A percentile compares a stretch with the other conserved stretches of the same genome.
phyloP scores from a whole-genome alignment of 2,113 vertebrate genomes.

The Aramus guarauna region DNA sequence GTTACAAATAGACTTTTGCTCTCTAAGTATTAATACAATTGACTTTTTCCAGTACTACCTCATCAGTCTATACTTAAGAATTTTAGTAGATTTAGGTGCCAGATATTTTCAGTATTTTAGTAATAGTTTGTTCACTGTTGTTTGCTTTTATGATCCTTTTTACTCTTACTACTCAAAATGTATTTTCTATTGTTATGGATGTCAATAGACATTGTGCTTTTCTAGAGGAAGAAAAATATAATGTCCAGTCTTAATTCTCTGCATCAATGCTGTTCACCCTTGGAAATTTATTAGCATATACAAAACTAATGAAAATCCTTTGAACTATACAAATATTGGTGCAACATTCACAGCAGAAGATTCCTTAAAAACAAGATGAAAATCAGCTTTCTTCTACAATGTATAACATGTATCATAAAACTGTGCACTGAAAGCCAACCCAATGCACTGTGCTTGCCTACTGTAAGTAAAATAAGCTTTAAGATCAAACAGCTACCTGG shows the following conservation, averaged over 20 bases:
- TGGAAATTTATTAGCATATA: neutral
- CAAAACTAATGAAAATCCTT: slow-evolving; percentile 21
- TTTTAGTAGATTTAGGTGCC: neutral
- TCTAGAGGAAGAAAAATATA: neutral
- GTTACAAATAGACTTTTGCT: neutral
- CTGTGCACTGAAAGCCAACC: neutral
- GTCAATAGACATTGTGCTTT: neutral
- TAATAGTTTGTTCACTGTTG: neutral
- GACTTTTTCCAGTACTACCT: neutral
- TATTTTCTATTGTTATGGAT: slow-evolving; percentile 22
- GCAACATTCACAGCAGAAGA: neutral
- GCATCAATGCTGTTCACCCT: neutral
- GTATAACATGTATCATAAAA: neutral
- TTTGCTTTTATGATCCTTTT: neutral
- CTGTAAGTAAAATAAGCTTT: neutral
- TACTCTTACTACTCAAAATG: neutral
- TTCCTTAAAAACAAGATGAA: neutral
- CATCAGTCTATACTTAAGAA: neutral
- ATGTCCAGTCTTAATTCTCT: neutral
- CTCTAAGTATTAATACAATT: neutral
- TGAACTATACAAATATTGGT: neutral
- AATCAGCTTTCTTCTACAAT: neutral
- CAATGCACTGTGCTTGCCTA: neutral
- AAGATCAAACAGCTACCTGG: neutral
- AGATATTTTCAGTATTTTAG: neutral